Evolutionary conservation across 2,797 vertebrate species (phyloP), one percentile per base, ranked within the genome.

Genomic region (Sebastes iracundus): DNA sequence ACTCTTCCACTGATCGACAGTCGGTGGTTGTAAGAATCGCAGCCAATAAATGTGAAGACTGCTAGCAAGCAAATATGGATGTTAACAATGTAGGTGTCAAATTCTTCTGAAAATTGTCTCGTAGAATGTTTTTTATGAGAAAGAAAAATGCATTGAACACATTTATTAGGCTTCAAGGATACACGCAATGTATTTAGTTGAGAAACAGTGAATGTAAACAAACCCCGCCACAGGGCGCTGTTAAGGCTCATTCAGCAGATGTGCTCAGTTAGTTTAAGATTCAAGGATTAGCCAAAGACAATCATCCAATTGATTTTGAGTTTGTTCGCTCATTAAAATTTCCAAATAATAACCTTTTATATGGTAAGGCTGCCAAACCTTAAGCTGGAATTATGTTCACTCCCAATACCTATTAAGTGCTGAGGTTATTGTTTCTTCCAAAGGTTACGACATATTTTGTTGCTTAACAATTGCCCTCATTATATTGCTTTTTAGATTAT

Each of bases 281-380:
- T 55, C 22, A 30, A 35, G 65, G 7, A 67, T 77, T 58, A 59
- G 73, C 62, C 66, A 28, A 49, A 56, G 30, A 63, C 58, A 75
- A 53, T 86, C 13, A 83, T 77, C 75, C 32, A 62, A 8, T 72
- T 81, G 59, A 83, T 79, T 69, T 81, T 76, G 65, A 64, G 46
- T 32, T 72, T 72, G 38, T 73, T 79, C 30, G 35, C 55, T 72
- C 56, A 72, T 79, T 77, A 81, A 75, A 77, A 71, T 73, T 3
- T 77, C 80, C 70, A 85, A 79, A 87, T 87, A 52, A 66, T 27
- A 72, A 35, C 13, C 32, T 38, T 73, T 84, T 79, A 59, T 69
- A 66, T 49, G 13, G 28, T 12, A 46, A 33, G 9, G 5, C 33
- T 62, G 61, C 56, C 76, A 70, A 52, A 76, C n/a, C 30, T 72